These are phyloP conservation scores for Erpetoichthys calabaricus DNA, from an alignment of 2,797 vertebrate genomes.

Conservation along the genomic window DNA sequence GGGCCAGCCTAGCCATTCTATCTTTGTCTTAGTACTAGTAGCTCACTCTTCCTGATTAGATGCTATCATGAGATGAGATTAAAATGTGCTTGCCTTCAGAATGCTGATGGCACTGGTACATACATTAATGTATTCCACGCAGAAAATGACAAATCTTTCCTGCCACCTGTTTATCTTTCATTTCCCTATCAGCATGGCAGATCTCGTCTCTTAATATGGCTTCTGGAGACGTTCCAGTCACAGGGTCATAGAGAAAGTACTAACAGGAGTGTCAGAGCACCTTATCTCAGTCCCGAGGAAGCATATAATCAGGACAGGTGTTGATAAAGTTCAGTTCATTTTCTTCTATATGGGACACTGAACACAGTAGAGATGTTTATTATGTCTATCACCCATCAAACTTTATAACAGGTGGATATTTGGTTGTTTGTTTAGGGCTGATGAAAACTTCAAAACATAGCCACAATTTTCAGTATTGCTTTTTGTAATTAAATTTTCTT, in stretches of 20 bases:
- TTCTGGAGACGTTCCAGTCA: not conserved
- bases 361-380: not conserved
- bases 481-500: too few species aligned
- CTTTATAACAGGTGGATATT: too few species aligned
- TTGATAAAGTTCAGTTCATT: not conserved
- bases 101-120: constrained; percentile 5
- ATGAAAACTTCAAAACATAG: too few species aligned
- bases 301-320: not conserved
- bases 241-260: not conserved
- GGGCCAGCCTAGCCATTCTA: too few species aligned
- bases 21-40: too few species aligned
- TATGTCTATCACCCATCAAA: too few species aligned
- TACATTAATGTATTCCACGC: constrained; percentile 3
- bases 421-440: too few species aligned
- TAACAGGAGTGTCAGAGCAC: not conserved
- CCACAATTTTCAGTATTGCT: too few species aligned
- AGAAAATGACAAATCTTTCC: constrained; percentile 2
- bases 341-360: not conserved
- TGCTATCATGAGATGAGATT: constrained; percentile 1
- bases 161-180: constrained; percentile 3
- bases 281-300: not conserved
- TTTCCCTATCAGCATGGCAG: constrained; percentile 6
- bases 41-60: constrained; percentile 4
- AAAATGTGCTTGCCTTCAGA: constrained; percentile 6
- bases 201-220: constrained; percentile 5